Evolutionary conservation across 2,113 vertebrate species (phyloP).

Genomic region (Hippotragus niger): DNA sequence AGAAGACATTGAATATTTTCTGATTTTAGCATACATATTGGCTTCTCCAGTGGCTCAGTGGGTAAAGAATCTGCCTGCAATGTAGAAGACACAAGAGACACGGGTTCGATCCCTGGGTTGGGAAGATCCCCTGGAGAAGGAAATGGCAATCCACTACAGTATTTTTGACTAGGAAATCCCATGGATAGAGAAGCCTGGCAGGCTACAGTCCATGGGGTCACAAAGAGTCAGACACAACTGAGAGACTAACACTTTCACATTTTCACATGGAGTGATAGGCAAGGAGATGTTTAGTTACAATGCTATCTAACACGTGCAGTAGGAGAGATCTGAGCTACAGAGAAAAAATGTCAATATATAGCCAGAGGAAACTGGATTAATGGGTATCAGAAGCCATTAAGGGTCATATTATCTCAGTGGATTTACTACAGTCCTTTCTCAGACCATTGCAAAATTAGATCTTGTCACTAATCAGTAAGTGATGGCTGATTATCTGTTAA

Average conservation of each 20-base stretch:
- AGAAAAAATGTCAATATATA: not conserved
- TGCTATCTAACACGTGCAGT: not conserved
- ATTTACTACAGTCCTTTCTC: not conserved
- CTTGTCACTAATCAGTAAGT: not conserved
- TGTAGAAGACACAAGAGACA: not conserved
- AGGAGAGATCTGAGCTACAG: not conserved
- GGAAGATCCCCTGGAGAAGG: not conserved
- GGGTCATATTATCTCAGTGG: not conserved
- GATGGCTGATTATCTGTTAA: not conserved
- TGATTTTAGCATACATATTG: not conserved
- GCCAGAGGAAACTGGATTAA: not conserved
- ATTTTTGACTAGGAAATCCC: not conserved
- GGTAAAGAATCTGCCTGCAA: not conserved
- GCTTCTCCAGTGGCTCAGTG: not conserved
- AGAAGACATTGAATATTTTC: not conserved
- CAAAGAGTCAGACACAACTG: not conserved
- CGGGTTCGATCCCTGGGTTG: not conserved
- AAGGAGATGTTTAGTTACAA: not conserved
- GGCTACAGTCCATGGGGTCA: not conserved
- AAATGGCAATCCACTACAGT: not conserved
- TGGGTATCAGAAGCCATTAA: not conserved
- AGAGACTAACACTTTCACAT: not conserved
- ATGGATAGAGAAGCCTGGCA: not conserved
- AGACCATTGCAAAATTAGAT: not conserved
- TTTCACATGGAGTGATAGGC: not conserved